These are phyloP conservation scores for Hepsetus odoe DNA, from an alignment of 2,113 vertebrate genomes.

Conservation along the genomic window DNA sequence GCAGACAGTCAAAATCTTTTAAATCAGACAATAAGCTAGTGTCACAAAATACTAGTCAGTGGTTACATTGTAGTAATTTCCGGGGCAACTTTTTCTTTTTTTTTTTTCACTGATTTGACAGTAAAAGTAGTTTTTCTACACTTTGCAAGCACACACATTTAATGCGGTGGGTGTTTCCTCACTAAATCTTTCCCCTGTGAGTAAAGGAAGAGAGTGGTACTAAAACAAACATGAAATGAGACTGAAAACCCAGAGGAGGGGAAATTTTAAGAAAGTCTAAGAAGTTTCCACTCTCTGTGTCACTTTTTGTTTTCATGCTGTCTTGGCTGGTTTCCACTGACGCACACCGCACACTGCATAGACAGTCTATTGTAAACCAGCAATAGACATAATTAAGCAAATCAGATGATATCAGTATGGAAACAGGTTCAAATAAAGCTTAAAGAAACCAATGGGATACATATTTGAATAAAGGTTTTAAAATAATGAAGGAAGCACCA, in stretches of 20 bases:
- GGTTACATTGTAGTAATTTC: too few relatives aligned
- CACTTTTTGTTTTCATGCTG: neutral
- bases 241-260: slow-evolving; percentile 13
- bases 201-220: neutral
- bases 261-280: slow-evolving; percentile 21
- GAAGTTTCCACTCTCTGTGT: slow-evolving; percentile 2
- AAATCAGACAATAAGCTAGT: too few relatives aligned
- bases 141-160: neutral
- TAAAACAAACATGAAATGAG: slow-evolving; percentile 1
- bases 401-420: neutral
- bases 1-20: too few relatives aligned
- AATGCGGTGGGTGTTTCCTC: neutral
- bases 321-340: neutral
- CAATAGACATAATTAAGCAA: too few relatives aligned
- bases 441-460: neutral
- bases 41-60: too few relatives aligned
- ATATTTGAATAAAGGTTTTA: too few relatives aligned
- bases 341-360: too few relatives aligned
- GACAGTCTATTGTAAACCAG: neutral
- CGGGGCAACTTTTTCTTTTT: too few relatives aligned
- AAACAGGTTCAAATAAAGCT: neutral
- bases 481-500: too few relatives aligned
- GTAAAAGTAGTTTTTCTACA: too few relatives aligned
- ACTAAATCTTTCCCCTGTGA: neutral
- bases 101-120: too few relatives aligned